Evolutionary conservation across 2,888 invertebrate genomes (phyloP), one percentile per base, ranked within the genome.

Genomic region (Baccha elongata): DNA sequence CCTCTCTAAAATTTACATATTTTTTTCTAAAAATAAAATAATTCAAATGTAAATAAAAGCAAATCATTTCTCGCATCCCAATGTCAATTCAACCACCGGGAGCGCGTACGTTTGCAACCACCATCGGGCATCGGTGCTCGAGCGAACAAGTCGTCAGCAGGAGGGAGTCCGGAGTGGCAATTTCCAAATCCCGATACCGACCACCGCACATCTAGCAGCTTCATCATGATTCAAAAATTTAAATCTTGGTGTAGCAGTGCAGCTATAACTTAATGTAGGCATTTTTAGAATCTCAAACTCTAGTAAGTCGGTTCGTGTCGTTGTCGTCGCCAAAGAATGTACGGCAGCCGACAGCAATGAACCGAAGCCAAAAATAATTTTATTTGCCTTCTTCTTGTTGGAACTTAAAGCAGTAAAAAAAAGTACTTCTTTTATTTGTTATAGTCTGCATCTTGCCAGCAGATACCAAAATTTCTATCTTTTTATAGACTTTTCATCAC

Each of bases 351-450:
- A 78, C 78, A 83, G 83, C 78, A 78, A 78, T 83, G 83, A 83
- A 83, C 83, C 78, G 83, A 50, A 83, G 83, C 83, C 73, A 83
- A 83, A 83, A 83, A 83, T 83, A 83, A 83, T 78, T 68, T 72
- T 55, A 67, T 68, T 81, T 64, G 19, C 19, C 29, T 23, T 72
- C 40, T 48, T 69, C 65, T 58, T 60, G 44, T 60, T 60, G 53
- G 69, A 42, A n/a, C 75, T 71, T 60, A 58, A 29, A 58, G 58
- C 62, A 50, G 74, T 81, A 23, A 23, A 32, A 48, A n/a, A 52
- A 72, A 40, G 37, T 46, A 72, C 50, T 76, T 67, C 76, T 35
- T 71, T 76, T 71, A 44, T 67, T 71, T 81, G 26, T 58, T 58
- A 53, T 53, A 71, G 71, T 81, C 75, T 81, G 81, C 65, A 53